A percentile compares a stretch with the other conserved stretches of the same genome.
These are phyloP conservation scores for Tromatobia lineatoria DNA, from an alignment of 2,888 invertebrate species.

Conservation along the genomic window DNA sequence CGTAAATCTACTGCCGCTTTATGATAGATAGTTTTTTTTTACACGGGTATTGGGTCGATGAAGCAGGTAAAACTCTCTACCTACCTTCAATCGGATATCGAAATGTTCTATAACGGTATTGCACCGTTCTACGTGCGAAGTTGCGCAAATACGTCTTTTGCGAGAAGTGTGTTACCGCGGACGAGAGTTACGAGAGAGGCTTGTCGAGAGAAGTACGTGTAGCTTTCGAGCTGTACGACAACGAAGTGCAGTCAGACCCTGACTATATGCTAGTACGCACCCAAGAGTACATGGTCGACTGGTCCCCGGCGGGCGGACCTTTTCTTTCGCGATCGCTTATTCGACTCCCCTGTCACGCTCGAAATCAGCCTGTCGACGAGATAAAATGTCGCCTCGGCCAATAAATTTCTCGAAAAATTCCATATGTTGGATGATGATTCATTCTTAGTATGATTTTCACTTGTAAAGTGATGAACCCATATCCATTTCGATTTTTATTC, in stretches of 20 bases:
- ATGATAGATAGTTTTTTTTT: too few species aligned
- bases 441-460: not conserved
- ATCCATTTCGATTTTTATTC: not conserved
- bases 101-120: constrained; percentile 50
- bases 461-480: not conserved
- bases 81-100: constrained; percentile 4
- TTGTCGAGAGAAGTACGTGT: constrained; percentile 68
- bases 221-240: constrained; percentile 52
- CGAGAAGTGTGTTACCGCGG: constrained; percentile 67
- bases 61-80: not conserved
- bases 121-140: constrained; percentile 50
- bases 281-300: constrained; percentile 62
- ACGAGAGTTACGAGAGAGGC: constrained; percentile 64
- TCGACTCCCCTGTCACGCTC: constrained; percentile 4
- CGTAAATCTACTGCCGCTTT: too few species aligned
- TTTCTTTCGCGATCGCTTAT: constrained; percentile 51
- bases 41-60: too few species aligned
- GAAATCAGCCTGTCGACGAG: constrained; percentile 12
- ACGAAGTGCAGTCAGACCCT: constrained; percentile 24
- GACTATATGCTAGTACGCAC: constrained; percentile 1
- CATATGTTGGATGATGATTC: not conserved
- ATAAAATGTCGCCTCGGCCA: constrained; percentile 1
- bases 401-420: constrained; percentile 17
- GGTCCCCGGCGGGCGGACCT: constrained; percentile 53
- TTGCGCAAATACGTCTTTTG: constrained; percentile 64